Conservation (phyloP, 2,888 invertebrate genomes). For the Gymnocheta viridis region DNA sequence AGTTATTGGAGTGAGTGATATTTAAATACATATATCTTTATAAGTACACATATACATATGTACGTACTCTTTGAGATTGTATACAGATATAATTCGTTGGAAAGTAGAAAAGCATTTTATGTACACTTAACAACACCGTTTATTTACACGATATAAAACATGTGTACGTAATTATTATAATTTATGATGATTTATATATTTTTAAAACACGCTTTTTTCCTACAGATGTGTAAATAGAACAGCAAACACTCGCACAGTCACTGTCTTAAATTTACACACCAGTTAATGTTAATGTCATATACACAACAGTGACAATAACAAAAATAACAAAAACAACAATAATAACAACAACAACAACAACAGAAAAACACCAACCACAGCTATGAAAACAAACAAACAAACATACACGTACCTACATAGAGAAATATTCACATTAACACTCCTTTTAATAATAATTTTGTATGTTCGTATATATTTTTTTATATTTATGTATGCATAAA, state of each 20-base stretch:
- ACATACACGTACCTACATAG: not conserved
- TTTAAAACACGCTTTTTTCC: constrained; percentile 29
- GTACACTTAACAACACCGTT: constrained; percentile 56
- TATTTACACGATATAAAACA: constrained; percentile 59
- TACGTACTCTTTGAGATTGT: not conserved
- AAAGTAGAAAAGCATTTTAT: constrained; percentile 9
- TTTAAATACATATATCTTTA: not conserved
- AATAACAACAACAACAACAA: not conserved
- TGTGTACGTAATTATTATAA: constrained; percentile 68
- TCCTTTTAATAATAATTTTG: constrained; percentile 62
- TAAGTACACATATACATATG: not conserved
- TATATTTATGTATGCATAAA: constrained; percentile 13
- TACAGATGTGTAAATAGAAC: constrained; percentile 26
- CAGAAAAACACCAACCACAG: constrained; percentile 8
- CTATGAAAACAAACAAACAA: not conserved
- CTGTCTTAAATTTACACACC: constrained; percentile 39
- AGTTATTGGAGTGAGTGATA: not conserved
- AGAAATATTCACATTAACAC: constrained; percentile 43
- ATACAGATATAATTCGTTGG: not conserved
- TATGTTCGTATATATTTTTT: constrained; percentile 6
- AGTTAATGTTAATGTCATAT: constrained; percentile 62
- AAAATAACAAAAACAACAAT: not conserved
- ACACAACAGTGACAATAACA: constrained; percentile 46
- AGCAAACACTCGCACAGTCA: constrained; percentile 3
- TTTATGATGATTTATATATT: constrained; percentile 67